These are phyloP conservation scores for Syngnathus floridae DNA, from an alignment of 2,113 vertebrate species.

Conservation along the genomic window DNA sequence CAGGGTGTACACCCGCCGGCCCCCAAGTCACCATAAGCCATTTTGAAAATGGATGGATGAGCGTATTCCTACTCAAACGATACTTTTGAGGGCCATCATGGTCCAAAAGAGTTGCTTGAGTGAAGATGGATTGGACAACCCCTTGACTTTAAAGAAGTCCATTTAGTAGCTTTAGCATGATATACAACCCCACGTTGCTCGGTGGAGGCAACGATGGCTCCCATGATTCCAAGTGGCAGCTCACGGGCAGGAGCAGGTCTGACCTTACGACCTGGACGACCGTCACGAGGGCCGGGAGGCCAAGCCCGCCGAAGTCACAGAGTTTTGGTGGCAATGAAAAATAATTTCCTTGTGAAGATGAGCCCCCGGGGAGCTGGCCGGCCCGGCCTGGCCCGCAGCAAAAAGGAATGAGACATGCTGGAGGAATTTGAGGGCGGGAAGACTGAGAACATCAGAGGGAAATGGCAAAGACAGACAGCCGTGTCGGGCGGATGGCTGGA, in stretches of 20 bases:
- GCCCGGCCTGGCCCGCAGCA: slow-evolving; percentile 50
- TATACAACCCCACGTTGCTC: slow-evolving; percentile 9
- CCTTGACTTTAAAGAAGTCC: slow-evolving; percentile 24
- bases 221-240: slow-evolving; percentile 20
- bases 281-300: slow-evolving; percentile 25
- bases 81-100: not conserved
- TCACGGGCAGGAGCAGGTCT: slow-evolving; percentile 31
- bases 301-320: slow-evolving; percentile 53
- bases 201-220: slow-evolving; percentile 16
- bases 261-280: slow-evolving; percentile 22
- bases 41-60: slow-evolving; percentile 4
- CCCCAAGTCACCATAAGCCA: not conserved
- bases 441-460: slow-evolving; percentile 55
- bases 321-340: slow-evolving; percentile 71
- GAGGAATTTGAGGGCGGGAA: slow-evolving; percentile 60
- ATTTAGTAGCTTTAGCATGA: slow-evolving; percentile 28
- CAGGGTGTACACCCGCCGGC: not conserved
- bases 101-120: slow-evolving; percentile 2
- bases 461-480: slow-evolving; percentile 71
- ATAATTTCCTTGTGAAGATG: slow-evolving; percentile 70
- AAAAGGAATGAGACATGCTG: slow-evolving; percentile 55
- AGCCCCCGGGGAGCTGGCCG: slow-evolving; percentile 45
- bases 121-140: slow-evolving; percentile 24
- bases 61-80: not conserved
- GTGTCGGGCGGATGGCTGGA: slow-evolving; percentile 41